Evolutionary conservation across 2,888 invertebrate genomes (phyloP).

Genomic region (Tricholauxania praeusta): DNA sequence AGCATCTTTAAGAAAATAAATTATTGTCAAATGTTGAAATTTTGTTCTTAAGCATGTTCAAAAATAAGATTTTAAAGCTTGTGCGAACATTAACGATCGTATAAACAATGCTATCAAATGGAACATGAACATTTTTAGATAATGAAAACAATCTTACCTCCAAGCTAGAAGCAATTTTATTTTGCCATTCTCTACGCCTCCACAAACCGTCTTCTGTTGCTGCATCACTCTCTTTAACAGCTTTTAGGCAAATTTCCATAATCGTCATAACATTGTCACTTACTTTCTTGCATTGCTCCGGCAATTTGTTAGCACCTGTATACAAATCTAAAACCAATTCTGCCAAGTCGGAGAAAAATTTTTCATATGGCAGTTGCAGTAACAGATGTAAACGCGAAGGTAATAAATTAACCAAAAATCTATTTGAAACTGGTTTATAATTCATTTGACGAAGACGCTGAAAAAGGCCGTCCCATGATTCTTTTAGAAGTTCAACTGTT

Average conservation of each 20-base stretch:
- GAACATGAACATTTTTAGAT: too few relatives aligned
- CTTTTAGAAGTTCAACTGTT: constrained; percentile 59
- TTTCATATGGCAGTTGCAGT: constrained; percentile 65
- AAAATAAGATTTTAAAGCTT: too few relatives aligned
- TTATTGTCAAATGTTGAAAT: not conserved
- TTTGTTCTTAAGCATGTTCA: too few relatives aligned
- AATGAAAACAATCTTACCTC: constrained; percentile 70
- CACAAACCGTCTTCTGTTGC: constrained; percentile 67
- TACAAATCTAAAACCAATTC: constrained; percentile 65
- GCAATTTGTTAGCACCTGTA: constrained; percentile 57
- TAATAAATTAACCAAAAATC: constrained; percentile 68
- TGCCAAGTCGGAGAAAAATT: constrained; percentile 64
- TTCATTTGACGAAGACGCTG: constrained; percentile 60
- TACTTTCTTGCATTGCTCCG: constrained; percentile 58
- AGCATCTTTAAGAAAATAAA: constrained; percentile 57
- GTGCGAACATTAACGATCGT: too few relatives aligned
- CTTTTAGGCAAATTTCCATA: constrained; percentile 58
- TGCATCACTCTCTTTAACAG: constrained; percentile 67
- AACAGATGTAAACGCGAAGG: constrained; percentile 65
- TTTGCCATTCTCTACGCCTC: constrained; percentile 70
- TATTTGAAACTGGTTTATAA: constrained; percentile 61
- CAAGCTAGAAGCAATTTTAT: constrained; percentile 72
- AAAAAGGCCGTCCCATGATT: constrained; percentile 63
- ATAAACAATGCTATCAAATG: too few relatives aligned
- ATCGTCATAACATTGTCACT: constrained; percentile 60